A percentile compares a stretch with the other conserved stretches of the same genome.
phyloP scores from a whole-genome alignment of 2,113 vertebrate species.

The Syrmaticus mikado region DNA sequence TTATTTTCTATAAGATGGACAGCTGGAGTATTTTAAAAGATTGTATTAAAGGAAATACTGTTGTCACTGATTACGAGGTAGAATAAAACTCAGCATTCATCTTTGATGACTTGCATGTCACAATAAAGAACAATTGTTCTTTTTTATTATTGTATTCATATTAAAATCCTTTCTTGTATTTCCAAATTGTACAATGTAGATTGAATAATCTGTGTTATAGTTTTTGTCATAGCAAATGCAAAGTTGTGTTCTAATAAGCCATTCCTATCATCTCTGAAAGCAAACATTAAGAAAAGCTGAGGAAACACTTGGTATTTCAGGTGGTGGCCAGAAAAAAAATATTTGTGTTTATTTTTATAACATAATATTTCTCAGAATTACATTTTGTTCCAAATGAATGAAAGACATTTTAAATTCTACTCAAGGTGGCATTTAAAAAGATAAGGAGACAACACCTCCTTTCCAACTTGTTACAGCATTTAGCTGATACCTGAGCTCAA shows the following conservation, averaged over 20 bases:
- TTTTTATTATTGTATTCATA: neutral
- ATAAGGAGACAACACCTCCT: neutral
- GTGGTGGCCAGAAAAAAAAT: neutral
- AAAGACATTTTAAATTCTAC: neutral
- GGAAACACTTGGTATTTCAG: neutral
- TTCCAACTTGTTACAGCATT: neutral
- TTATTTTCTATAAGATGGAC: neutral
- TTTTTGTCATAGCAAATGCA: neutral
- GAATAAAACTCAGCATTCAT: neutral
- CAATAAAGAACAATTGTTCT: neutral
- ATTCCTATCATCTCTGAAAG: neutral
- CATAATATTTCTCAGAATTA: neutral
- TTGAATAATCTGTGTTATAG: neutral
- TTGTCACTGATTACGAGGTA: neutral
- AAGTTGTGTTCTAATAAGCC: neutral
- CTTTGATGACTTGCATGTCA: neutral
- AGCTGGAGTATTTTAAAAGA: neutral
- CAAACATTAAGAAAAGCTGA: neutral
- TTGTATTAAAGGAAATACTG: neutral
- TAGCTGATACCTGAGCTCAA: neutral
- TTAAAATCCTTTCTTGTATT: constrained; percentile 4
- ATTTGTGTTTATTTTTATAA: neutral
- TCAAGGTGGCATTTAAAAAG: neutral
- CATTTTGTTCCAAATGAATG: neutral
- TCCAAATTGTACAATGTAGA: neutral